These are phyloP conservation scores for Chloropsis cyanopogon DNA, from an alignment of 2,113 vertebrate genomes.

Conservation along the genomic window DNA sequence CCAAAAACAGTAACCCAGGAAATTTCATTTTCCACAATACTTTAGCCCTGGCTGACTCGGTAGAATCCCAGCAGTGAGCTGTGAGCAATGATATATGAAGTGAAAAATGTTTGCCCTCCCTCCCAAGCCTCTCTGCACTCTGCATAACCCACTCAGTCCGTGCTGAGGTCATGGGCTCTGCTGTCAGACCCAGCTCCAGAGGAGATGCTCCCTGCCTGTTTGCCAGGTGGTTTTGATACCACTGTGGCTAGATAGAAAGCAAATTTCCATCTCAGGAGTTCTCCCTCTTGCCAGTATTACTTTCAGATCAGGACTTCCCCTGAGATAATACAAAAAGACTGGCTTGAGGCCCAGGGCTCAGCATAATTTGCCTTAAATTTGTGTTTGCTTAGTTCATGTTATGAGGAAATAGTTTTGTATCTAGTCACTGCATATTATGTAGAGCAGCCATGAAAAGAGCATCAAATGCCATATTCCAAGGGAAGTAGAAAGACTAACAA, in stretches of 20 bases:
- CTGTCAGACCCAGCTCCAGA: neutral
- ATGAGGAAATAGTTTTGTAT: neutral
- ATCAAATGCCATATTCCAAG: neutral
- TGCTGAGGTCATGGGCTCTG: neutral
- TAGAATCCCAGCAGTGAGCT: slow-evolving; percentile 55
- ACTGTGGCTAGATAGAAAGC: neutral
- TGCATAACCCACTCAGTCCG: neutral
- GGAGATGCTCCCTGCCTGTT: neutral
- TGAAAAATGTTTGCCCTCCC: slow-evolving; percentile 33
- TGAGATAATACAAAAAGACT: neutral
- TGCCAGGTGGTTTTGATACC: neutral
- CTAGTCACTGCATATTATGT: neutral
- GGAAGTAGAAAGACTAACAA: neutral
- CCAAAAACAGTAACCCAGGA: slow-evolving; percentile 50
- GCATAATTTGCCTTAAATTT: neutral
- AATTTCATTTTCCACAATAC: slow-evolving; percentile 56
- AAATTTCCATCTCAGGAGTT: neutral
- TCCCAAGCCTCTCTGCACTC: slow-evolving; percentile 2
- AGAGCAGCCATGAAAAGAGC: neutral
- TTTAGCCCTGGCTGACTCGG: slow-evolving; percentile 7
- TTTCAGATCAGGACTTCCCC: neutral
- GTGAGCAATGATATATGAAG: slow-evolving; percentile 53
- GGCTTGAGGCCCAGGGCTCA: neutral
- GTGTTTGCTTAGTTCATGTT: neutral
- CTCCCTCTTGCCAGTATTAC: neutral